Base-by-base conservation (phyloP, 2,797 vertebrate genomes). In the Sitta carolinensis region DNA sequence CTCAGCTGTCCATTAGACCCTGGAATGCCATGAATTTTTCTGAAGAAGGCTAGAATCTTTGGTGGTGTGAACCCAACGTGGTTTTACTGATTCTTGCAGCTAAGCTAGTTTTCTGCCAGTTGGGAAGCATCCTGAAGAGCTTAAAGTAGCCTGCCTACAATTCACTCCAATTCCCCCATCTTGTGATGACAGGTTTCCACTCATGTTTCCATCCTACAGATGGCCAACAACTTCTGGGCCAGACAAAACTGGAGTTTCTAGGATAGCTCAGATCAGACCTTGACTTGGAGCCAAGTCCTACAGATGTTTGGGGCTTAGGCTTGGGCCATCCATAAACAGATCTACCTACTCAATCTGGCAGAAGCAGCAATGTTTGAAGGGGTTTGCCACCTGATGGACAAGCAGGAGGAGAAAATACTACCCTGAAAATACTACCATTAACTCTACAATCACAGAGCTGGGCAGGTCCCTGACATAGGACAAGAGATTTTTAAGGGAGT, bases 161-260 rank as follows among this genome's bases (percentile, higher is more conserved):
- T 61, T 94, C 64, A 22, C 18, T 89, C 54, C 55, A 63, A 55
- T 40, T 87, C 19, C 11, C 26, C 32, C 34, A 40, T 79, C 80
- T 87, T 94, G 45, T 18, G 40, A 91, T 79, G 92, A 82, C 74
- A 84, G 52, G 16, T 84, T 95, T 95, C 74, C 70, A 82, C 52
- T 95, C 55, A 42, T 57, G 38, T 93, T 96, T 95, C 88, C 70
- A 87, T 81, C 82, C 55, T 90, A 77, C 59, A 69, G 90, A 79
- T 93, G 36, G 83, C 74, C 66, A 82, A 19, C 48, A 84, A 82
- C 63, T 81, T 78, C 77, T 84, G 63, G 74, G 74, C 81, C 75
- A 94, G 94, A 77, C 61, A 87, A 90, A 95, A 63, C 64, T 94
- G 72, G 67, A 93, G 78, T 87, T 95, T 94, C 88, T 89, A 84